These are phyloP conservation scores for Lepus townsendii DNA, from an alignment of 2,797 vertebrate species.

Conservation along the genomic window DNA sequence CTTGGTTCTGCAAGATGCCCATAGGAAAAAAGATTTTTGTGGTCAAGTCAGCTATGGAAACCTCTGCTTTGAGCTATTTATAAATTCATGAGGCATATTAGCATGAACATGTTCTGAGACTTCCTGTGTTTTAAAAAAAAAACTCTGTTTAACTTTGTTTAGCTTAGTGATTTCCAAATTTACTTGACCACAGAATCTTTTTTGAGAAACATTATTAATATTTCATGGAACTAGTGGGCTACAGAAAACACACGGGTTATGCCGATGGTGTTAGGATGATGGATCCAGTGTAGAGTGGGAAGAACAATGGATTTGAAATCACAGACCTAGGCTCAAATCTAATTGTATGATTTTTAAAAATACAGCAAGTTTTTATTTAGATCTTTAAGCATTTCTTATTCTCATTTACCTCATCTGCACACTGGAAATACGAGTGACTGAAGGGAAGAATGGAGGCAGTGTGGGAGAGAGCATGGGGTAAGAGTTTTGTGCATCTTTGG, in stretches of 20 bases:
- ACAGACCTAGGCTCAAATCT: neutral
- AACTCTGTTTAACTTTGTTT: constrained; percentile 69
- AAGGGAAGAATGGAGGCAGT: neutral
- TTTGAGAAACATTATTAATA: constrained; percentile 59
- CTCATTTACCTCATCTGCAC: neutral
- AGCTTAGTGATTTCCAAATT: constrained; percentile 70
- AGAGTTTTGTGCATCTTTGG: neutral
- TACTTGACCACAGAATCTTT: constrained; percentile 56
- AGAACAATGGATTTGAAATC: neutral
- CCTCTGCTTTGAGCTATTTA: constrained; percentile 69
- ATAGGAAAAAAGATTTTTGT: constrained; percentile 68
- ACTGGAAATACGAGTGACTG: neutral
- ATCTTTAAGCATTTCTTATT: neutral
- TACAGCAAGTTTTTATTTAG: neutral
- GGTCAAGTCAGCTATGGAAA: constrained; percentile 68
- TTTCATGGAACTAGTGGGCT: constrained; percentile 28
- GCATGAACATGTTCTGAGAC: constrained; percentile 60
- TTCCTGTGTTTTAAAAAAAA: constrained; percentile 65
- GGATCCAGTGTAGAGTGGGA: neutral
- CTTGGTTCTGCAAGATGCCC: constrained; percentile 67
- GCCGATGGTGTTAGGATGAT: neutral
- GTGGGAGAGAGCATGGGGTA: neutral
- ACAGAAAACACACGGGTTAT: neutral
- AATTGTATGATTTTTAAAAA: neutral
- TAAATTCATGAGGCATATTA: constrained; percentile 61